A percentile compares a stretch with the other conserved stretches of the same genome.
phyloP scores from a whole-genome alignment of 1,140 invertebrate genomes.

The Agrilus planipennis region DNA sequence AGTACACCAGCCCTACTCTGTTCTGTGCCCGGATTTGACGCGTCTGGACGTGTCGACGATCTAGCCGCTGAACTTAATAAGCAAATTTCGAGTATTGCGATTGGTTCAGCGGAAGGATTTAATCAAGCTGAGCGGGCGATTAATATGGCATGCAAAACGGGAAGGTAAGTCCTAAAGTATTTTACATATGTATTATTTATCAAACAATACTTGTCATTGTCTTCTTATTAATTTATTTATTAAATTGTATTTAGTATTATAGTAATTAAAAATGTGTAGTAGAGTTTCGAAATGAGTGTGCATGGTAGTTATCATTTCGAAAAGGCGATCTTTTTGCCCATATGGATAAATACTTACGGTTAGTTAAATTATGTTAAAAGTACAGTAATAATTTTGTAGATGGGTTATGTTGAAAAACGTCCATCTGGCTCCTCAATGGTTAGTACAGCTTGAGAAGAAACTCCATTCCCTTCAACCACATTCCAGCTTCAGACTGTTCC shows the following conservation, averaged over 20 bases:
- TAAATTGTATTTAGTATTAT: too few species aligned
- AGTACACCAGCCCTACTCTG: slow-evolving; percentile 90
- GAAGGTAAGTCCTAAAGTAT: too few species aligned
- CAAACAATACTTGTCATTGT: too few species aligned
- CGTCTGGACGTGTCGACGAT: slow-evolving; percentile 93
- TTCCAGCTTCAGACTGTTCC: slow-evolving; percentile 78
- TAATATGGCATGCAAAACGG: slow-evolving; percentile 92
- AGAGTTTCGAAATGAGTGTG: too few species aligned
- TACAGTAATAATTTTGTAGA: too few species aligned
- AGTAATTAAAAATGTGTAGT: too few species aligned
- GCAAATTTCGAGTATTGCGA: slow-evolving; percentile 93
- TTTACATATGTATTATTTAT: too few species aligned
- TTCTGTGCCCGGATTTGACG: slow-evolving; percentile 96
- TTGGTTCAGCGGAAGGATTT: slow-evolving; percentile 98
- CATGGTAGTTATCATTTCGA: too few species aligned
- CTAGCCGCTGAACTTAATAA: slow-evolving; percentile 89
- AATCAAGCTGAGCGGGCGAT: slow-evolving; percentile 96
- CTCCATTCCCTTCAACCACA: slow-evolving; percentile 92
- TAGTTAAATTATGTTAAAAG: too few species aligned
- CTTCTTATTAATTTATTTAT: too few species aligned
- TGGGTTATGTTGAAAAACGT: slow-evolving; percentile 99
- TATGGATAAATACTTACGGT: too few species aligned
- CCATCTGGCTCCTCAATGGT: slow-evolving; percentile 95
- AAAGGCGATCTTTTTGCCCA: too few species aligned
- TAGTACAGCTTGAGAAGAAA: slow-evolving; percentile 98